Evolutionary conservation across 2,888 invertebrate species (phyloP), one percentile per base, ranked within the genome.

Genomic region (Argyra leucocephala): DNA sequence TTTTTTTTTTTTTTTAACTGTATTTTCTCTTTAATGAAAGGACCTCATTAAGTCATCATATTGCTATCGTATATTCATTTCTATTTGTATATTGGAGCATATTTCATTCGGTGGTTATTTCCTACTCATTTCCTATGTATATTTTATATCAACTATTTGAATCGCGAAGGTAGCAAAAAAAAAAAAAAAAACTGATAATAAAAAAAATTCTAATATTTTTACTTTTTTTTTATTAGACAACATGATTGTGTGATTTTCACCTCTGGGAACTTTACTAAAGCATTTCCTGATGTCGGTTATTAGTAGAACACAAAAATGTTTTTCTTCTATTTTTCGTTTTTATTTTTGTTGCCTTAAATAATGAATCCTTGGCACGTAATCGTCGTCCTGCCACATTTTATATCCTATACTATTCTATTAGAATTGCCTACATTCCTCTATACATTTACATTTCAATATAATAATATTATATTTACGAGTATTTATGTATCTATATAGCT

Each of bases 211-310:
- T n/a, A n/a, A n/a, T n/a, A n/a, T n/a, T n/a, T n/a, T n/a, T n/a
- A n/a, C n/a, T n/a, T 22, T 12, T 58, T 22, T 58, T 58, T 22
- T 22, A 58, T 24, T 26, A 61, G 61, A 61, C 61, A 61, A 61
- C 61, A 61, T 61, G 61, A 61, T 61, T 61, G 61, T 61, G 61
- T 31, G 61, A 61, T 61, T 61, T 61, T 61, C 61, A 61, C 61
- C 61, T 61, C n/a, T 48, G 48, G 48, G 48, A 48, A 48, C 48
- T 48, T 48, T 48, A 48, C 48, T 59, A 23, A 59, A 59, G 59
- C 23, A 23, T 59, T 23, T 23, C 22, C 59, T 59, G 59, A 23
- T 59, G 22, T 48, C 48, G 48, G 48, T 48, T 48, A 48, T 48
- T 58, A 22, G 15, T 58, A 58, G 1, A 58, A 59, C 23, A 18